Evolutionary conservation across 1,140 invertebrate genomes (phyloP), one percentile per base, ranked within the genome.

Genomic region (Odontomachus brunneus): DNA sequence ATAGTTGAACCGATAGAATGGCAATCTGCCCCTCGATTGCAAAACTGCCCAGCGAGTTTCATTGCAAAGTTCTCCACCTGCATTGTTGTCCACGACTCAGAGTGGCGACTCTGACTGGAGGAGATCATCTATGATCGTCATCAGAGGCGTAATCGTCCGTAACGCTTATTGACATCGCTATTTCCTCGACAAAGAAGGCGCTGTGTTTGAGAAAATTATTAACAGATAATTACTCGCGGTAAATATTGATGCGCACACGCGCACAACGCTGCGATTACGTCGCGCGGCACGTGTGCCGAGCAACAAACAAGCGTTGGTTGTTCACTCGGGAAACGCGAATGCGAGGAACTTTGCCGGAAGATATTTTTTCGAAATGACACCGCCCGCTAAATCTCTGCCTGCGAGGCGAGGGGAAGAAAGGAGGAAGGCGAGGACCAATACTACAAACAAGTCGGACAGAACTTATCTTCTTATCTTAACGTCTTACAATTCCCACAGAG

Each of bases 401-500:
- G 3, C 15, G n/a, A 60, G 57, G 62, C 33, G n/a, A 75, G 48
- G 51, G 17, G 14, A 4, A 78, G n/a, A 7, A 57, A 24, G 19
- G 22, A n/a, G 49, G 53, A 38, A 60, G 53, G 44, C n/a, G 57
- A 7, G 22, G 55, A 29, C 17, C 29, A 19, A 12, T 3, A 55
- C 63, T 78, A 69, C 26, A 69, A 80, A 69, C 69, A 69, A 69
- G 59, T 44, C 38, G 9, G 38, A 44, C 22, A 12, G 51, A 49
- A 44, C 14, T 29, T 5, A 80, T 15, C 38, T 14, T 26, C 14
- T 80, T 59, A 71, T 80, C 65, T 22, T 22, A 24, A 69, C 51
- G 57, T 78, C 66, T 76, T n/a, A 22, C 44, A 69, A 78, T 76
- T 53, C 22, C 66, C 19, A 63, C 38, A 29, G 65, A 48, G 53